phyloP scores from a whole-genome alignment of 2,888 invertebrate genomes.

The Apamea epomidion region DNA sequence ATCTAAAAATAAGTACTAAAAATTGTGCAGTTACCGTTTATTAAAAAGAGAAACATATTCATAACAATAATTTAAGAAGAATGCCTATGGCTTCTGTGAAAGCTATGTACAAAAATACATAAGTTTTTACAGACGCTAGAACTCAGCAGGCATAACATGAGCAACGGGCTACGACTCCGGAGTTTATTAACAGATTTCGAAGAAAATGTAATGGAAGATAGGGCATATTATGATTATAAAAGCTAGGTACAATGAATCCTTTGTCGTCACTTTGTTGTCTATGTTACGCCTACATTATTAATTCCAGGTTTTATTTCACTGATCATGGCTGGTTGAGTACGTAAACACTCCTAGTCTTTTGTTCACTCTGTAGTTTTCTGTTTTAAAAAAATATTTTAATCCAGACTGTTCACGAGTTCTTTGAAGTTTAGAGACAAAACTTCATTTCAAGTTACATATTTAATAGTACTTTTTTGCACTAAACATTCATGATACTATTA shows the following conservation, averaged over 20 bases:
- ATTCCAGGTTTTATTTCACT: slow-evolving; percentile 46
- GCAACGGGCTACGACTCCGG: slow-evolving; percentile 50
- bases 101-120: slow-evolving; percentile 58
- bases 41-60: slow-evolving; percentile 34
- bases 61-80: slow-evolving; percentile 32
- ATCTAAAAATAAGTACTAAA: slow-evolving; percentile 3
- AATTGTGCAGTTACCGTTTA: slow-evolving; percentile 54
- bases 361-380: not conserved
- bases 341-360: not conserved
- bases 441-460: not conserved
- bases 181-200: slow-evolving; percentile 23
- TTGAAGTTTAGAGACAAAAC: not conserved
- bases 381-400: not conserved
- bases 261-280: slow-evolving; percentile 37
- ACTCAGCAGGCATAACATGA: slow-evolving; percentile 56
- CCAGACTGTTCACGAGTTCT: not conserved
- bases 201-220: slow-evolving; percentile 28
- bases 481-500: not conserved
- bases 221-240: slow-evolving; percentile 43
- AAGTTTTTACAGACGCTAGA: slow-evolving; percentile 39
- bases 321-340: slow-evolving; percentile 30
- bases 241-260: slow-evolving; percentile 29
- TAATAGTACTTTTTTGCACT: not conserved
- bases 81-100: slow-evolving; percentile 45
- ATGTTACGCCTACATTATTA: slow-evolving; percentile 58